phyloP scores from a whole-genome alignment of 2,113 vertebrate genomes.

The Boleophthalmus pectinirostris region DNA sequence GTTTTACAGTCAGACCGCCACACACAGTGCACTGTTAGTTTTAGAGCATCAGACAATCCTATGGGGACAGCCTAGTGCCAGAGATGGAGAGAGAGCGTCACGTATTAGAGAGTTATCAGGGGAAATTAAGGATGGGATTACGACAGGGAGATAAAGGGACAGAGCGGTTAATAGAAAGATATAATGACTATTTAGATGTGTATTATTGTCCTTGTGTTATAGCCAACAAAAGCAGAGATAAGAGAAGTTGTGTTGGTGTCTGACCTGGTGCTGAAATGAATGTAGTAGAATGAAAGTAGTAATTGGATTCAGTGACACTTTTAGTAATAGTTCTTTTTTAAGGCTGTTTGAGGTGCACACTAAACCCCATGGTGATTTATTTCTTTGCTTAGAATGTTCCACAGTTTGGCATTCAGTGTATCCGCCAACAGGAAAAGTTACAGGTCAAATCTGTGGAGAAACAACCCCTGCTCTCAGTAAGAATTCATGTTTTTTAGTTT shows the following conservation, averaged over 20 bases:
- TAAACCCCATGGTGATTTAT: no score
- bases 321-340: neutral
- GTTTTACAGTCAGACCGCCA: neutral
- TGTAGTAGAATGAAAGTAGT: neutral
- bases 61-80: neutral
- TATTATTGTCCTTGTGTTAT: neutral
- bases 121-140: constrained; percentile 34
- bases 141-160: neutral
- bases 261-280: neutral
- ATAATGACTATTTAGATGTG: neutral
- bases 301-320: neutral
- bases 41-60: neutral
- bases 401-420: no score
- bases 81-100: neutral
- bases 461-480: neutral
- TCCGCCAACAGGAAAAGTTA: neutral
- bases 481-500: neutral
- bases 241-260: neutral
- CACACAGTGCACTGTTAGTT: neutral
- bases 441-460: neutral
- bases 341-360: neutral
- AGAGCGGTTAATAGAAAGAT: neutral
- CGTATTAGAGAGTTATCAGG: neutral
- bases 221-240: neutral
- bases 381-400: no score